Conservation (phyloP, 2,888 invertebrate genomes). For the Tinea trinotella region DNA sequence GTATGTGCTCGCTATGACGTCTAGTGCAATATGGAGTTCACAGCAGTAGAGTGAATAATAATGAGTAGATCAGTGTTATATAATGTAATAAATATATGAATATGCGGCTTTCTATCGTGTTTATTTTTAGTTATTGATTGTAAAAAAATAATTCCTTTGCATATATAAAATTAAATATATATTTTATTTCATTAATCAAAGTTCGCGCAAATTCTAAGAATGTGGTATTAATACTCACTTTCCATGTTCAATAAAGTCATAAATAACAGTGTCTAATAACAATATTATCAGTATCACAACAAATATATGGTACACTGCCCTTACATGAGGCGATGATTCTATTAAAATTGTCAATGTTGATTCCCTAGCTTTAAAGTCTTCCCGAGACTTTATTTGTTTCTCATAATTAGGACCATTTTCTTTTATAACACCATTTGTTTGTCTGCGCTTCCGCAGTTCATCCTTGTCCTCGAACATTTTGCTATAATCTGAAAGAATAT, state of each 20-base stretch:
- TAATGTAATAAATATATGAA: too few species aligned
- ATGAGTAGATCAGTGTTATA: too few species aligned
- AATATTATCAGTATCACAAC: slow-evolving; percentile 81
- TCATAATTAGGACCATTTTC: slow-evolving; percentile 33
- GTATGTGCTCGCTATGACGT: too few species aligned
- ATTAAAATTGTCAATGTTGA: slow-evolving; percentile 87
- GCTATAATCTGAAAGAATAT: slow-evolving; percentile 17
- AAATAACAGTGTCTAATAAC: slow-evolving; percentile 79
- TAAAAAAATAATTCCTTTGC: too few species aligned
- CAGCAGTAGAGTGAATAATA: too few species aligned
- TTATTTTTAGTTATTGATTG: too few species aligned
- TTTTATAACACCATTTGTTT: slow-evolving; percentile 24
- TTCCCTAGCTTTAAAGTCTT: slow-evolving; percentile 77
- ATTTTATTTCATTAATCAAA: too few species aligned
- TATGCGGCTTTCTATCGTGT: too few species aligned
- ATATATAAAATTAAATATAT: too few species aligned
- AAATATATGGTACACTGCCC: slow-evolving; percentile 89
- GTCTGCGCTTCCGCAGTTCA: slow-evolving; percentile 26
- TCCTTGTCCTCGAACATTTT: slow-evolving; percentile 27
- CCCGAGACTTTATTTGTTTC: slow-evolving; percentile 25
- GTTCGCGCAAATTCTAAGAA: too few species aligned
- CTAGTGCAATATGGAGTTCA: too few species aligned
- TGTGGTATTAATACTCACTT: too few species aligned
- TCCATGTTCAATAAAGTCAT: slow-evolving; percentile 81
- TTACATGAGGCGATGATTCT: slow-evolving; percentile 81